Conservation (phyloP, 1,140 invertebrate genomes). For the Chironomus tepperi region DNA sequence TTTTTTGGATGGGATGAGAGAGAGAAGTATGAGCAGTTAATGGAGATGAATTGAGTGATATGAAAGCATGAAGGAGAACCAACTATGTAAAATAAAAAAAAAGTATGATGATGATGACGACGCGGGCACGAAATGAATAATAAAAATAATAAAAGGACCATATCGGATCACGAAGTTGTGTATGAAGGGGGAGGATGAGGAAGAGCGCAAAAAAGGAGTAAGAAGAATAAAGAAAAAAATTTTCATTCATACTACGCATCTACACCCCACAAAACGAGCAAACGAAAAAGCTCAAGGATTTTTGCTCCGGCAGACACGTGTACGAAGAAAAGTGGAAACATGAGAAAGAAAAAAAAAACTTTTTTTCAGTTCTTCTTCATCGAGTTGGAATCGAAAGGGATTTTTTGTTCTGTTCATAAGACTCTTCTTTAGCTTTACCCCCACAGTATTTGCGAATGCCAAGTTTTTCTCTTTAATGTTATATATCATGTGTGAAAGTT, state of each 20-base stretch:
- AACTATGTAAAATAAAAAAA: not conserved
- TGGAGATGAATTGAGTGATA: not conserved
- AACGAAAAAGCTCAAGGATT: conserved; percentile 1
- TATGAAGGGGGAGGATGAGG: not conserved
- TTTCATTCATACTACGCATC: conserved; percentile 8
- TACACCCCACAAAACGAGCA: not conserved
- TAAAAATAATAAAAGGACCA: not conserved
- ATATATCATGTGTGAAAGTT: too few species aligned
- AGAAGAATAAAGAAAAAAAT: not conserved
- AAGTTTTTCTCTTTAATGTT: not conserved
- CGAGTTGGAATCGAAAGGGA: not conserved
- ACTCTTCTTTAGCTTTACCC: not conserved
- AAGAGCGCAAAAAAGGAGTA: not conserved
- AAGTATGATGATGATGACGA: not conserved
- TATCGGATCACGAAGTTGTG: not conserved
- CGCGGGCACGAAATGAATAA: not conserved
- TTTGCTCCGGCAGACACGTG: not conserved
- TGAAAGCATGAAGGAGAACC: not conserved
- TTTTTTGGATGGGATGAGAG: not conserved
- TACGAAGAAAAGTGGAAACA: not conserved
- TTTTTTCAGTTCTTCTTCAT: not conserved
- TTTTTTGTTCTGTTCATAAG: too few species aligned
- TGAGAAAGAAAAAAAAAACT: not conserved
- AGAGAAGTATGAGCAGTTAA: not conserved
- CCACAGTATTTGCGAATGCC: not conserved